These are phyloP conservation scores for Aphis craccivora DNA, from an alignment of 1,140 invertebrate species.

Conservation along the genomic window DNA sequence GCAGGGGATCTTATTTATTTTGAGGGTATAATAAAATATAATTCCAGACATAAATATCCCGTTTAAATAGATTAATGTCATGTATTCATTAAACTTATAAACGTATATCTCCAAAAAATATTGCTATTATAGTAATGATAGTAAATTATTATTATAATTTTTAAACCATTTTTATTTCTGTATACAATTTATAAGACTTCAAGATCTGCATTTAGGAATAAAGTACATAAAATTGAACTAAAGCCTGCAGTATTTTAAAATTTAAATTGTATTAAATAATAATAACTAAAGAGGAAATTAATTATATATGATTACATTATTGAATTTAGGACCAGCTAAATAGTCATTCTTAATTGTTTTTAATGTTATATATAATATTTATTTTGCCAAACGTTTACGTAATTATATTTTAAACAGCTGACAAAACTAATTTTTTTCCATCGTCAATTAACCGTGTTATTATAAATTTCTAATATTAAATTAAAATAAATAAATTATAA, in stretches of 20 bases:
- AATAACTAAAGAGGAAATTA: neutral
- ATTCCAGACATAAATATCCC: slow-evolving; percentile 10
- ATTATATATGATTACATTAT: neutral
- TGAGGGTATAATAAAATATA: neutral
- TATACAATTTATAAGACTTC: neutral
- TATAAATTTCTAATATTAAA: neutral
- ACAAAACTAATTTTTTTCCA: neutral
- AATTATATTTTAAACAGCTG: neutral
- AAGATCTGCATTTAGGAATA: neutral
- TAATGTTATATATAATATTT: neutral
- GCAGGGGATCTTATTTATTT: neutral
- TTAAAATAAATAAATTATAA: neutral
- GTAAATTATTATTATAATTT: neutral
- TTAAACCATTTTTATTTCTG: neutral
- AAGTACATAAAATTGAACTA: neutral
- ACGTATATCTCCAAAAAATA: neutral
- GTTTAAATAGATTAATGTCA: neutral
- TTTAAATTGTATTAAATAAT: neutral
- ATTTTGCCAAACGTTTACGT: neutral
- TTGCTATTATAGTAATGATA: neutral
- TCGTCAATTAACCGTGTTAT: neutral
- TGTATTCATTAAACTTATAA: neutral
- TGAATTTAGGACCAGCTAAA: neutral
- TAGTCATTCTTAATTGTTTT: neutral
- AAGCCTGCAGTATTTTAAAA: neutral